Percentiles rank a stretch among this genome's conserved stretches.
Evolutionary conservation across 2,113 vertebrate genomes (phyloP).

Genomic region (Clarias gariepinus): DNA sequence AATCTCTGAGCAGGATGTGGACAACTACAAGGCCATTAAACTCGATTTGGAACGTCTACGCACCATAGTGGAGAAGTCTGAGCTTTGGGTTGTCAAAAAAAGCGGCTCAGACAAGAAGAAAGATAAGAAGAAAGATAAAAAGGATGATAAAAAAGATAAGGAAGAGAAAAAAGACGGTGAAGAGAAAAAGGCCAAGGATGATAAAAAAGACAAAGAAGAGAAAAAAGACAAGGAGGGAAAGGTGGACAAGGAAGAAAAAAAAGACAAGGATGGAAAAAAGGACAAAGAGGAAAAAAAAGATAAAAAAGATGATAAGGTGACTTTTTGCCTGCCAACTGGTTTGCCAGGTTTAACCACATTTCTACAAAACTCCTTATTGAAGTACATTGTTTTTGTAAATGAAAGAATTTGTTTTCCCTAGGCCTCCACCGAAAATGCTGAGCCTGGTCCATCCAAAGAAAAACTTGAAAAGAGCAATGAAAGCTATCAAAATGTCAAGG

Average conservation of each 20-base stretch:
- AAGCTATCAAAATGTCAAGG: conserved; percentile 92
- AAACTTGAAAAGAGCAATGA: conserved; percentile 85
- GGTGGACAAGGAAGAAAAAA: not conserved
- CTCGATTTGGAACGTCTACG: conserved; percentile 90
- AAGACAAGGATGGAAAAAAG: not conserved
- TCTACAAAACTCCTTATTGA: not conserved
- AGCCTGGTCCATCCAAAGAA: conserved; percentile 24
- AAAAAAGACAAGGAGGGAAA: not conserved
- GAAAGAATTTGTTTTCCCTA: not conserved
- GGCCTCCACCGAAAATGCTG: conserved; percentile 10
- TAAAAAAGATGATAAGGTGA: conserved; percentile 12
- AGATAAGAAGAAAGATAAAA: conserved; percentile 76
- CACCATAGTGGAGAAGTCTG: conserved; percentile 95
- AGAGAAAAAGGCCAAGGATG: conserved; percentile 1
- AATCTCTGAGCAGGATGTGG: conserved; percentile 92
- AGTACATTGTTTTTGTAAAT: not conserved
- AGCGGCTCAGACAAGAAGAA: conserved; percentile 72
- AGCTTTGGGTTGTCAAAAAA: conserved; percentile 98
- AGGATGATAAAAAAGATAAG: conserved; percentile 61
- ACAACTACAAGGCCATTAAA: conserved; percentile 97
- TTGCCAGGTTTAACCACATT: not conserved
- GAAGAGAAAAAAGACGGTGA: not conserved
- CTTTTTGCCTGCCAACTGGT: not conserved
- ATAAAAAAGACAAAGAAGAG: not conserved
- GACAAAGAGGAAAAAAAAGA: not conserved